These are phyloP conservation scores for Bradypodion ventrale DNA, from an alignment of 2,797 vertebrate genomes.

Conservation along the genomic window DNA sequence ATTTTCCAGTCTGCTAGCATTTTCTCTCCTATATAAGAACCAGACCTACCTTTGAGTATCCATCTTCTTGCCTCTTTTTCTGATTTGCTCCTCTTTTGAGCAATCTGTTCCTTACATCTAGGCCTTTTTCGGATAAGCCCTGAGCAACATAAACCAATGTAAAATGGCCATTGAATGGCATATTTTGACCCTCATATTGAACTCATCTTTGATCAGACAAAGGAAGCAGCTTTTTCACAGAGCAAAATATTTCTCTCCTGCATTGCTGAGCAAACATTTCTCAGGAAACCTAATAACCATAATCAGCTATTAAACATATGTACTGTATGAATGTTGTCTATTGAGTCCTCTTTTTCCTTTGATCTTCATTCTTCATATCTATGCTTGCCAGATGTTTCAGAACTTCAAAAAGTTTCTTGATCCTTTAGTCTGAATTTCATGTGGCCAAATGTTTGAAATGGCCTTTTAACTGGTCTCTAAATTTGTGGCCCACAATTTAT, in stretches of 20 bases:
- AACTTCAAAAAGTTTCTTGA: slow-evolving; percentile 47
- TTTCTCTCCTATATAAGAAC: too few species aligned
- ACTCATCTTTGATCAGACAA: slow-evolving; percentile 34
- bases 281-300: slow-evolving; percentile 30
- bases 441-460: slow-evolving; percentile 27
- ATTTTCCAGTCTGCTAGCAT: too few species aligned
- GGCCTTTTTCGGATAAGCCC: too few species aligned
- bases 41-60: too few species aligned
- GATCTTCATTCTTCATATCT: slow-evolving; percentile 38
- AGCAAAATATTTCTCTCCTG: slow-evolving; percentile 25
- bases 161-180: neutral
- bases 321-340: slow-evolving; percentile 26
- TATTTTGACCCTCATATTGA: slow-evolving; percentile 18
- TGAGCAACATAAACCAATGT: too few species aligned
- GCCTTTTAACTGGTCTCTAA: slow-evolving; percentile 32
- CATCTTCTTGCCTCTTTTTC: too few species aligned
- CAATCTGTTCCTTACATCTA: neutral
- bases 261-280: slow-evolving; percentile 39
- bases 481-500: neutral
- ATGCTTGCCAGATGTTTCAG: slow-evolving; percentile 37
- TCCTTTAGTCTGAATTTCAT: slow-evolving; percentile 45
- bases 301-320: slow-evolving; percentile 29
- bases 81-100: too few species aligned
- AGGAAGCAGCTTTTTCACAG: slow-evolving; percentile 17
- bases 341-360: slow-evolving; percentile 38